Conservation (phyloP, 2,888 invertebrate genomes). For the Stenolophus ochropezus region DNA sequence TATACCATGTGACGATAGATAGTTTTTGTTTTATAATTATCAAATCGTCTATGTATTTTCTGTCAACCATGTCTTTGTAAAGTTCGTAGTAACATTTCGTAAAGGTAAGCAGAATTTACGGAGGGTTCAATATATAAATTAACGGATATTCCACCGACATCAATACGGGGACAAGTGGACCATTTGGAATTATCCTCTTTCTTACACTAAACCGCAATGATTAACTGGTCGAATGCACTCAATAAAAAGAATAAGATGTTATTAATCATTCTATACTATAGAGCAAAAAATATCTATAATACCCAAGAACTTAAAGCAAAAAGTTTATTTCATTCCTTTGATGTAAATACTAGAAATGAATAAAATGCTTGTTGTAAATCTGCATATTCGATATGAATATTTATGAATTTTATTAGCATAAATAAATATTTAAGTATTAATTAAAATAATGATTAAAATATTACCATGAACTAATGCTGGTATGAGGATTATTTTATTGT, state of each 20-base stretch:
- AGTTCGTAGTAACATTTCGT: constrained; percentile 15
- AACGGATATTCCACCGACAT: constrained; percentile 34
- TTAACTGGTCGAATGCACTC: constrained; percentile 30
- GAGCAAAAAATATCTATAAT: constrained; percentile 24
- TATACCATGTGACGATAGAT: no score
- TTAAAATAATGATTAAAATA: constrained; percentile 17
- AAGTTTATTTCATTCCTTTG: not conserved
- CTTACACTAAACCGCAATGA: constrained; percentile 20
- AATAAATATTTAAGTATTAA: constrained; percentile 23
- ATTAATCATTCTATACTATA: constrained; percentile 46
- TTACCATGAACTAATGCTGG: not conserved
- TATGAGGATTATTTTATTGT: not conserved
- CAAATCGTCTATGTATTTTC: no score
- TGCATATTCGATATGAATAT: constrained; percentile 14
- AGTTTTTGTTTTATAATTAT: no score
- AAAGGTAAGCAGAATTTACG: constrained; percentile 20
- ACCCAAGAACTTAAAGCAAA: constrained; percentile 1
- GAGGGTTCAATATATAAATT: constrained; percentile 45
- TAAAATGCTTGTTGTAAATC: constrained; percentile 6
- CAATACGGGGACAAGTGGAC: constrained; percentile 19
- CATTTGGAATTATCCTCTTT: constrained; percentile 15
- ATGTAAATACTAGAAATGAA: constrained; percentile 10
- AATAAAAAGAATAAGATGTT: constrained; percentile 44
- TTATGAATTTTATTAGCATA: constrained; percentile 30
- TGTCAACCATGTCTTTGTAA: no score